phyloP scores from a whole-genome alignment of 2,113 vertebrate species.

The Thamnaconus septentrionalis region DNA sequence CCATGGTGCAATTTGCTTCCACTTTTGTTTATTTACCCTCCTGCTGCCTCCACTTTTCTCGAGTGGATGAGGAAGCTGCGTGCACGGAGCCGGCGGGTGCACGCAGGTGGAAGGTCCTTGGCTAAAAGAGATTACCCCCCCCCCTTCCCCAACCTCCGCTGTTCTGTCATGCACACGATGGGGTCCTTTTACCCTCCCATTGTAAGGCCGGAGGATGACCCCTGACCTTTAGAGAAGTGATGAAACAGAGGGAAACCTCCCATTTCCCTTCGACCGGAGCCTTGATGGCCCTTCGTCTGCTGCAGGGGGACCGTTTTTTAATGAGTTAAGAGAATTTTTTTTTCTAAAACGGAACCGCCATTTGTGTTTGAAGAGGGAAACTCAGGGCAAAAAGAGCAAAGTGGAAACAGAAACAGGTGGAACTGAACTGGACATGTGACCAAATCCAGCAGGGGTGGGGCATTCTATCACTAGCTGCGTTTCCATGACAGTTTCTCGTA shows the following conservation, averaged over 20 bases:
- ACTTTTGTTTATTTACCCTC: conserved; percentile 65
- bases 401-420: conserved; percentile 43
- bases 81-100: conserved; percentile 5
- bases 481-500: too few species aligned
- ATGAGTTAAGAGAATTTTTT: conserved; percentile 56
- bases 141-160: neutral
- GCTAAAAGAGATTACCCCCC: conserved; percentile 54
- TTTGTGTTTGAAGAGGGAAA: conserved; percentile 27
- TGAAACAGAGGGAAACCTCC: conserved; percentile 64
- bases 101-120: conserved; percentile 16
- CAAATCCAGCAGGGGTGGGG: too few species aligned
- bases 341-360: conserved; percentile 26
- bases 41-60: conserved; percentile 34
- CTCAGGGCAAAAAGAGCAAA: conserved; percentile 22
- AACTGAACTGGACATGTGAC: too few species aligned
- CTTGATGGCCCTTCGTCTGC: conserved; percentile 19
- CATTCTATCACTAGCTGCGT: too few species aligned
- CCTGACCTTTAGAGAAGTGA: conserved; percentile 62
- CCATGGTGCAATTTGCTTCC: conserved; percentile 59
- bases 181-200: conserved; percentile 59
- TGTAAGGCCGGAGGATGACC: conserved; percentile 65
- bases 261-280: conserved; percentile 48
- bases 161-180: conserved; percentile 39
- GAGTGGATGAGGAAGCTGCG: conserved; percentile 59
- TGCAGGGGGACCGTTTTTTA: conserved; percentile 37